Evolutionary conservation across 2,888 invertebrate species (phyloP), one percentile per base, ranked within the genome.

Genomic region (Pterostichus niger): DNA sequence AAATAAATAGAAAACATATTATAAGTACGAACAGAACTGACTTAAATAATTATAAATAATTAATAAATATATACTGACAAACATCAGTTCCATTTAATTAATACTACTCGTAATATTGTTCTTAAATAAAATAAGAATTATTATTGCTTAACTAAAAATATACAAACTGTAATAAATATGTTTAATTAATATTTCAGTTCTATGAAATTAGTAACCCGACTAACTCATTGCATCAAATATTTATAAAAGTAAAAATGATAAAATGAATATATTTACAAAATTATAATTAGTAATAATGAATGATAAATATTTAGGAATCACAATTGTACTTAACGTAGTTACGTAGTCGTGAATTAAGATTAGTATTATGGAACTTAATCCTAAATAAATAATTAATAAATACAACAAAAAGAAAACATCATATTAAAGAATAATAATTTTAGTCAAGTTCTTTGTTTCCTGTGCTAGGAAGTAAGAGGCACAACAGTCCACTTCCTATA

Each of bases 391-490:
- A 52, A 75, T n/a, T 24, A 40, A 44, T 71, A 71, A 71, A 40
- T 44, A 71, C n/a, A 71, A 49, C 40, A 24, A 71, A 10, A 17
- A 59, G 4, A 59, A 59, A 59, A 11, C n/a, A 49, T 46, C 2
- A 49, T 11, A 13, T 1, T 56, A 17, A 49, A 11, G 24, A 24
- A 24, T 24, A 49, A 13, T 49, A 0, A 13, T 84, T 83, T 87
- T 92, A 94, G 88, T 94, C 94, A 88, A 95, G 89, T 54, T 94
- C 94, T 87, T 94, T 94, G 88, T 93, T 93, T 86, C 95, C 95
- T 84, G 95, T 95, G 90, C 92, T 94, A 87, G 95, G 95, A 88
- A 96, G 91, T 88, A 95, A 91, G 90, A 95, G 92, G 89, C 95
- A 95, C 85, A 95, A 91, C 85, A 94, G 89, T 84, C 94, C 95